A percentile compares a stretch with the other conserved stretches of the same genome.
Conservation (phyloP, 2,113 vertebrate genomes). For the Progne subis region DNA sequence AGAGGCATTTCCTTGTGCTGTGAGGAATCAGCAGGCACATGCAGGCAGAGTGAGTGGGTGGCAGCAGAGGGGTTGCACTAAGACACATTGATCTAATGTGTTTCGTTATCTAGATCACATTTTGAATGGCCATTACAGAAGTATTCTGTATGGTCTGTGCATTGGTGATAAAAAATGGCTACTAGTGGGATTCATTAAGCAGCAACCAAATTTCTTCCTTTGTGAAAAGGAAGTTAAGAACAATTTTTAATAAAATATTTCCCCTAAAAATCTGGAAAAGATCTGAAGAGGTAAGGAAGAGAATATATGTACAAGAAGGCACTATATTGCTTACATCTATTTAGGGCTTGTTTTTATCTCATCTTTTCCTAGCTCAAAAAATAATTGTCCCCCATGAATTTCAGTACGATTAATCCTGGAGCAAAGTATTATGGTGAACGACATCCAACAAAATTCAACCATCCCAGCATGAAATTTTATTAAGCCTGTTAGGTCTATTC, state of each 20-base stretch:
- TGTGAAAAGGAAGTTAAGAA: neutral
- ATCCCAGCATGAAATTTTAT: neutral
- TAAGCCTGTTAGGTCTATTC: neutral
- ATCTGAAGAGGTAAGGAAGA: neutral
- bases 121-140: slow-evolving; percentile 27
- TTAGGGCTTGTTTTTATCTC: neutral
- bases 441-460: neutral
- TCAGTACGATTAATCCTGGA: neutral
- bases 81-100: neutral
- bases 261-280: neutral
- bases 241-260: neutral
- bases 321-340: neutral
- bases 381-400: neutral
- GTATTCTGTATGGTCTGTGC: neutral
- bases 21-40: neutral
- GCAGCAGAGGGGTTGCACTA: neutral
- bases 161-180: neutral
- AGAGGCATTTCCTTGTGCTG: neutral
- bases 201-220: neutral
- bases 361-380: neutral
- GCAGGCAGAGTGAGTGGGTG: neutral
- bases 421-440: neutral
- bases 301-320: neutral
- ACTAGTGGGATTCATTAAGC: neutral
- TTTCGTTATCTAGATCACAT: slow-evolving; percentile 29